Evolutionary conservation across 1,140 invertebrate species (phyloP).

Genomic region (Ceratina calcarata): DNA sequence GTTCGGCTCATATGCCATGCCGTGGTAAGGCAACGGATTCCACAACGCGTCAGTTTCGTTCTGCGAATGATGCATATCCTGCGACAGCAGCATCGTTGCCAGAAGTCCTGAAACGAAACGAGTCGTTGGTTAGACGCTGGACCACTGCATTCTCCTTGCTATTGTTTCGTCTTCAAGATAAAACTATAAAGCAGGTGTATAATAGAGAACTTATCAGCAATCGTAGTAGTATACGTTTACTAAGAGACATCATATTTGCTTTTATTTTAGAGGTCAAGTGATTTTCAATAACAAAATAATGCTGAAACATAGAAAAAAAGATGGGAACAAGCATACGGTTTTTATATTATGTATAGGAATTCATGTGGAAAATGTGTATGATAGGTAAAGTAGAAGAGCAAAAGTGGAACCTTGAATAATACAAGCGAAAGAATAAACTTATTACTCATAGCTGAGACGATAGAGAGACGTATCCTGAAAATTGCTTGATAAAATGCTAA

Average conservation of each 20-base stretch:
- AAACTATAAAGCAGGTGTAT: no score
- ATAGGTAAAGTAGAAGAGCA: background rate
- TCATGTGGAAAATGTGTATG: no score
- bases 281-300: no score
- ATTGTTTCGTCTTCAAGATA: background rate
- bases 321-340: no score
- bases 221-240: no score
- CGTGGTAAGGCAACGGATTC: slow-evolving; percentile 33
- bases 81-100: slow-evolving; percentile 66
- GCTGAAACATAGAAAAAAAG: no score
- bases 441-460: slow-evolving; percentile 8
- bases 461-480: background rate
- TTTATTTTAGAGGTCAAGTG: no score
- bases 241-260: no score
- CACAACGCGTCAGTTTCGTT: slow-evolving; percentile 57
- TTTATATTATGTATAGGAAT: no score
- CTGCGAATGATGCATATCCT: slow-evolving; percentile 48
- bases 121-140: slow-evolving; percentile 53
- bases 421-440: slow-evolving; percentile 23
- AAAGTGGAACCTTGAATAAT: background rate
- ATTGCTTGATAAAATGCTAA: background rate
- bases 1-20: background rate
- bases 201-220: no score
- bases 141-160: background rate
- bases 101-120: slow-evolving; percentile 71